phyloP scores from a whole-genome alignment of 2,888 invertebrate genomes.

The Bellardia pandia region DNA sequence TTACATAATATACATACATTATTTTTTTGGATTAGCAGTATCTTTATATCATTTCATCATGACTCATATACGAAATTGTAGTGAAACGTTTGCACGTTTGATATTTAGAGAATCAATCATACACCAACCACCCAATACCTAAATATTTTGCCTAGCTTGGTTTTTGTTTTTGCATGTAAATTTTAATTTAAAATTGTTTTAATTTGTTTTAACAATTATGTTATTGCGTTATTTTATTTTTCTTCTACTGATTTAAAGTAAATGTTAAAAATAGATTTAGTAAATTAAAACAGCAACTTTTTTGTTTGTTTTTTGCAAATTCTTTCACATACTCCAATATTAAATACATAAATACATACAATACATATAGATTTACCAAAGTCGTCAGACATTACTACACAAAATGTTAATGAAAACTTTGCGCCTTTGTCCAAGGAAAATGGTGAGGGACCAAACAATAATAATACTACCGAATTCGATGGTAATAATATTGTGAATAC shows the following conservation, averaged over 20 bases:
- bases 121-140: not conserved
- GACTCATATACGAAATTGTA: slow-evolving; percentile 18
- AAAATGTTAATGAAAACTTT: slow-evolving; percentile 69
- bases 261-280: slow-evolving; percentile 38
- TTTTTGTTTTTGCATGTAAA: slow-evolving; percentile 57
- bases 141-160: slow-evolving; percentile 24
- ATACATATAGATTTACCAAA: slow-evolving; percentile 67
- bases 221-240: slow-evolving; percentile 11
- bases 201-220: not conserved
- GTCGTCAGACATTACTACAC: slow-evolving; percentile 61
- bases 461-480: slow-evolving; percentile 66
- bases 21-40: not conserved
- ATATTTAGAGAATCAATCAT: slow-evolving; percentile 30
- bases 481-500: slow-evolving; percentile 68
- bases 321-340: slow-evolving; percentile 60
- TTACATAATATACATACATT: not conserved
- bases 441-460: slow-evolving; percentile 67
- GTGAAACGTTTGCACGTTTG: not conserved
- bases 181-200: not conserved
- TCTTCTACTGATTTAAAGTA: slow-evolving; percentile 32
- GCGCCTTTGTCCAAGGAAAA: slow-evolving; percentile 69
- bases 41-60: slow-evolving; percentile 1
- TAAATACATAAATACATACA: slow-evolving; percentile 39
- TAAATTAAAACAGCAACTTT: slow-evolving; percentile 63
- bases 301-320: slow-evolving; percentile 62